Conservation (phyloP, 1,140 invertebrate genomes). For the Megalopta genalis region DNA sequence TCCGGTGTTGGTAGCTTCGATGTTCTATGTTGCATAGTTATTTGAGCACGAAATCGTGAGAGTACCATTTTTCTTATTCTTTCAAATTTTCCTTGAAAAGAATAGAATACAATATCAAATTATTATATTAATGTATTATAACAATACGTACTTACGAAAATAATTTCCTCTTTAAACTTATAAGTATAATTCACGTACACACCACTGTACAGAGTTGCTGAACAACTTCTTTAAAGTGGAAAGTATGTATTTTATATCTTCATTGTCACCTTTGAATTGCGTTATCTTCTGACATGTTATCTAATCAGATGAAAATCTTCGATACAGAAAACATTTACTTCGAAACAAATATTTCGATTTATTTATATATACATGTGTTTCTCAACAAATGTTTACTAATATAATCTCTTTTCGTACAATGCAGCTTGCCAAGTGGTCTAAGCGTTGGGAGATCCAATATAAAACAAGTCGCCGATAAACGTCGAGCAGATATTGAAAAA, state of each 20-base stretch:
- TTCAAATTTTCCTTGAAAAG: constrained; percentile 1
- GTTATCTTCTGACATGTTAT: constrained; percentile 45
- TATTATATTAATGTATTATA: background rate
- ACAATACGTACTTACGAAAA: constrained; percentile 25
- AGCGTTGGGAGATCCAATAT: constrained; percentile 95
- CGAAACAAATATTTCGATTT: background rate
- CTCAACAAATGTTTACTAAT: background rate
- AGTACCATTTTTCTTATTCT: constrained; percentile 65
- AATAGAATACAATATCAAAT: background rate
- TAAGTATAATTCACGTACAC: background rate
- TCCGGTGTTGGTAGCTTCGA: constrained; percentile 17
- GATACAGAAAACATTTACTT: constrained; percentile 6
- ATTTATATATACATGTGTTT: background rate
- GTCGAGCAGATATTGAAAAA: constrained; percentile 91
- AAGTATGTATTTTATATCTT: constrained; percentile 14
- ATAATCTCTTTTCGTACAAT: constrained; percentile 62
- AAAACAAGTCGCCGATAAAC: constrained; percentile 94
- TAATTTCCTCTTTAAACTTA: background rate
- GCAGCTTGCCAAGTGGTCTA: constrained; percentile 87
- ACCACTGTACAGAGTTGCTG: background rate
- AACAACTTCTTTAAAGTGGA: background rate
- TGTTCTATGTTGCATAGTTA: constrained; percentile 57
- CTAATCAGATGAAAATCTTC: constrained; percentile 38
- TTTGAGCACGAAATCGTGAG: constrained; percentile 76
- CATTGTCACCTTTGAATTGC: background rate